A percentile compares a stretch with the other conserved stretches of the same genome.
Evolutionary conservation across 2,113 vertebrate genomes (phyloP).

Genomic region (Pogonocichla stellata): DNA sequence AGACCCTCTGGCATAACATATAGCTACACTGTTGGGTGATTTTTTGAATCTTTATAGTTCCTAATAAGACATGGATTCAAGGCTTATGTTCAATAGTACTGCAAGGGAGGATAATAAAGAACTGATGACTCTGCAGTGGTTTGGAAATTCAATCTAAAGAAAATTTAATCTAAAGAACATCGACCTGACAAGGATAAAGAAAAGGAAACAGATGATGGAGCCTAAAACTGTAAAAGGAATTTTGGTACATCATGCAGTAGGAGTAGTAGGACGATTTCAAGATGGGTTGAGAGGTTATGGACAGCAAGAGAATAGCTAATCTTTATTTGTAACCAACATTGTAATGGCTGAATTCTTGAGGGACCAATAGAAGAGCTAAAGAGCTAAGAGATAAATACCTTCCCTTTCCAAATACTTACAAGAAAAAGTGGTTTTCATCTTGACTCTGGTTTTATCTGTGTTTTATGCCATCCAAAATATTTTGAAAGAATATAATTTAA

Average conservation of each 20-base stretch:
- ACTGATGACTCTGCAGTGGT: constrained; percentile 20
- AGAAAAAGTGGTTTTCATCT: fast-evolving
- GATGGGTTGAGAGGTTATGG: neutral
- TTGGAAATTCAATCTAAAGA: constrained; percentile 5
- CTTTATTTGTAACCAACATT: neutral
- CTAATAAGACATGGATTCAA: constrained; percentile 40
- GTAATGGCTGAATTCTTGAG: neutral
- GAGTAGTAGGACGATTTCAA: neutral
- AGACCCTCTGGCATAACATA: neutral
- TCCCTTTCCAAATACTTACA: neutral
- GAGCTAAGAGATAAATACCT: neutral
- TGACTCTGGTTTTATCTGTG: neutral
- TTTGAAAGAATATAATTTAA: neutral
- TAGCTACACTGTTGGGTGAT: neutral
- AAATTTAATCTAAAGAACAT: constrained; percentile 4
- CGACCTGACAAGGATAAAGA: neutral
- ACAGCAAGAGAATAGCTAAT: neutral
- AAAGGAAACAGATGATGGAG: neutral
- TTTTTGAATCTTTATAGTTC: constrained; percentile 21
- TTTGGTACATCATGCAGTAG: neutral
- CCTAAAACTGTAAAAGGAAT: neutral
- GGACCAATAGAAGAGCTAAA: neutral
- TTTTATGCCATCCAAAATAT: neutral
- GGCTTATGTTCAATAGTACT: neutral
- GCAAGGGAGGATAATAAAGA: constrained; percentile 22